phyloP scores from a whole-genome alignment of 2,113 vertebrate species.

The Lethenteron reissneri region DNA sequence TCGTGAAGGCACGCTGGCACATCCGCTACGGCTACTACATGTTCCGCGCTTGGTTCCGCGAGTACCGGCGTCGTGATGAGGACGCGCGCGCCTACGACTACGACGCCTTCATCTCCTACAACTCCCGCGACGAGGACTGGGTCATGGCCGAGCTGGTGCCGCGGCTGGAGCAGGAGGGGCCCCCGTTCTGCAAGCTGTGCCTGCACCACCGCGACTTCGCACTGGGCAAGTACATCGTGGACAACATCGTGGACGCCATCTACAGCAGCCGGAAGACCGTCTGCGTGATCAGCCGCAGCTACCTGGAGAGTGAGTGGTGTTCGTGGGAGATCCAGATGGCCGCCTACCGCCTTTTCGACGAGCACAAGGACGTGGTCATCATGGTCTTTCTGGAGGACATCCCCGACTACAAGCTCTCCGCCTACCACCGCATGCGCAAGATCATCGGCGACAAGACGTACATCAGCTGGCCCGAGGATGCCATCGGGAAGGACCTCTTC shows the following conservation, averaged over 20 bases:
- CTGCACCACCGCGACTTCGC: slow-evolving; percentile 59
- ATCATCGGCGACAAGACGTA: slow-evolving; percentile 50
- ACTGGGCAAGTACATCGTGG: slow-evolving; percentile 34
- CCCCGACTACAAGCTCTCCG: slow-evolving; percentile 30
- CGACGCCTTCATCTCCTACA: slow-evolving; percentile 60
- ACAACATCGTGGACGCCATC: slow-evolving; percentile 51
- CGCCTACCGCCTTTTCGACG: slow-evolving; percentile 49
- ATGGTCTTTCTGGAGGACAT: slow-evolving; percentile 44
- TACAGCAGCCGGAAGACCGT: slow-evolving; percentile 48
- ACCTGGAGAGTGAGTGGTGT: slow-evolving; percentile 47
- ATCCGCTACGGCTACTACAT: slow-evolving; percentile 42
- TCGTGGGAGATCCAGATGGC: slow-evolving; percentile 53
- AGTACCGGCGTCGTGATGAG: slow-evolving; percentile 20
- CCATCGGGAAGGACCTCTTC: slow-evolving; percentile 31
- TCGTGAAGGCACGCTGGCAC: slow-evolving; percentile 34
- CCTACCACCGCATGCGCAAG: slow-evolving; percentile 47
- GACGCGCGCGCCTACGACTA: slow-evolving; percentile 23
- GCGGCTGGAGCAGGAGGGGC: slow-evolving; percentile 25
- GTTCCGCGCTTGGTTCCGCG: slow-evolving; percentile 32
- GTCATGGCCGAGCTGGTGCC: slow-evolving; percentile 35
- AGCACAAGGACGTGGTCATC: slow-evolving; percentile 45
- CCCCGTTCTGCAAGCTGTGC: slow-evolving; percentile 33
- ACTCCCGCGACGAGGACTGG: slow-evolving; percentile 39
- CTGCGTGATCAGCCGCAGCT: slow-evolving; percentile 44
- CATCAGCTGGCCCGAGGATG: slow-evolving; percentile 37